Percentiles rank a stretch among this genome's conserved stretches.
Evolutionary conservation across 2,113 vertebrate species (phyloP).

Genomic region (Felis chaus): DNA sequence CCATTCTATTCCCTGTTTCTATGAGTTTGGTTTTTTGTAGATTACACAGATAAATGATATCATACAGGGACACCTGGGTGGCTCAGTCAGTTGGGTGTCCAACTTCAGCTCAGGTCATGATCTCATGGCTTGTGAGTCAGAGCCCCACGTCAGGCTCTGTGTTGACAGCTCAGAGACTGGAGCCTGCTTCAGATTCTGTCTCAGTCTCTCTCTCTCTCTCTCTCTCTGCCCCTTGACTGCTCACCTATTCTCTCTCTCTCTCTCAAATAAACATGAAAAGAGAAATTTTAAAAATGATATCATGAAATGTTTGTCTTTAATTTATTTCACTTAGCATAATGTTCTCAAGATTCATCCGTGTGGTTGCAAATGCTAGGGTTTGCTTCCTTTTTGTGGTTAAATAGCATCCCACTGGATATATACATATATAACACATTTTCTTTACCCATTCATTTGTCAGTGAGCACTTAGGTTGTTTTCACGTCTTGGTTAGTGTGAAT

Average conservation of each 20-base stretch:
- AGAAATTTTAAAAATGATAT: no score
- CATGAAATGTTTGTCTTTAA: background rate
- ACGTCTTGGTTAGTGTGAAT: background rate
- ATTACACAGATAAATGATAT: background rate
- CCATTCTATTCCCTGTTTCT: background rate
- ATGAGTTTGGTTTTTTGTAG: background rate
- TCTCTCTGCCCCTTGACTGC: no score
- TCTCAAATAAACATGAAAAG: no score
- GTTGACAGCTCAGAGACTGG: no score
- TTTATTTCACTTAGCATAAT: background rate
- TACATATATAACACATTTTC: background rate
- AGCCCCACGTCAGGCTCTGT: no score
- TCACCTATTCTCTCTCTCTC: no score
- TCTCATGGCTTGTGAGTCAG: no score
- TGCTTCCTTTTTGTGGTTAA: background rate
- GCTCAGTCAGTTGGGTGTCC: no score
- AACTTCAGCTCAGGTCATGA: no score
- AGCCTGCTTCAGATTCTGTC: no score
- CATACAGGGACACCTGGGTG: background rate
- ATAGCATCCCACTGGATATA: background rate
- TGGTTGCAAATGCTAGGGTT: background rate
- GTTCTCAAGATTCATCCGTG: background rate
- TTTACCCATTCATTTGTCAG: background rate
- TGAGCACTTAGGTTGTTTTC: background rate
- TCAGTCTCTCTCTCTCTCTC: no score